Conservation (phyloP, 2,888 invertebrate genomes). For the Agrochola lota region DNA sequence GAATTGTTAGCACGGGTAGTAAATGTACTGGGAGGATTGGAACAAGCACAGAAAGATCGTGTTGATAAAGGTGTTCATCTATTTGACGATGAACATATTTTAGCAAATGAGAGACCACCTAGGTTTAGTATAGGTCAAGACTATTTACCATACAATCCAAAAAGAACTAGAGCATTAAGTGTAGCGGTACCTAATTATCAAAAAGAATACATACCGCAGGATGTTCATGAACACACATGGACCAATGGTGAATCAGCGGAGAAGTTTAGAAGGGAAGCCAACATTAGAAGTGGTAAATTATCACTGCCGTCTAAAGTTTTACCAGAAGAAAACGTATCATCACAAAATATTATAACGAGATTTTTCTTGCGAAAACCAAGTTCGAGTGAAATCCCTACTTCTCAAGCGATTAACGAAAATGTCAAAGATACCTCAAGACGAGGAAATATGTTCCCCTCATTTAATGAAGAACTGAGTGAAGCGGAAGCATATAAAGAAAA, state of each 20-base stretch:
- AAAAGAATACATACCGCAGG: constrained; percentile 83
- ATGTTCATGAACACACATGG: constrained; percentile 92
- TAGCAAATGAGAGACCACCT: constrained; percentile 92
- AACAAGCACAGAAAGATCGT: constrained; percentile 85
- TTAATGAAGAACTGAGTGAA: constrained; percentile 78
- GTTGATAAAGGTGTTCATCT: constrained; percentile 91
- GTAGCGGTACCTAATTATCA: constrained; percentile 88
- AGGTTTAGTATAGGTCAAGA: constrained; percentile 90
- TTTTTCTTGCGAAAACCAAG: constrained; percentile 81
- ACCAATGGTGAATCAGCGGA: constrained; percentile 92
- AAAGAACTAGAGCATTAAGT: constrained; percentile 91
- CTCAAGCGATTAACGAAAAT: constrained; percentile 77
- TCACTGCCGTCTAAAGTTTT: constrained; percentile 80
- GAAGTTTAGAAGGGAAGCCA: constrained; percentile 90
- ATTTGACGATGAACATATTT: constrained; percentile 93
- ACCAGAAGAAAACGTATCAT: constrained; percentile 69
- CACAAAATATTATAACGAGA: constrained; percentile 80
- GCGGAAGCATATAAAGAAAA: constrained; percentile 83
- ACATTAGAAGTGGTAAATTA: constrained; percentile 84
- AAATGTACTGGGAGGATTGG: constrained; percentile 93
- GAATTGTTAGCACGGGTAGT: constrained; percentile 94
- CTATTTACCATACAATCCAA: constrained; percentile 80
- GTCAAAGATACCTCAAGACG: constrained; percentile 76
- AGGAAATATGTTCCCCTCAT: constrained; percentile 83
- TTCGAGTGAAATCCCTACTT: constrained; percentile 79